Base-by-base conservation (phyloP, 1,140 invertebrate genomes). In the Nasonia vitripennis region DNA sequence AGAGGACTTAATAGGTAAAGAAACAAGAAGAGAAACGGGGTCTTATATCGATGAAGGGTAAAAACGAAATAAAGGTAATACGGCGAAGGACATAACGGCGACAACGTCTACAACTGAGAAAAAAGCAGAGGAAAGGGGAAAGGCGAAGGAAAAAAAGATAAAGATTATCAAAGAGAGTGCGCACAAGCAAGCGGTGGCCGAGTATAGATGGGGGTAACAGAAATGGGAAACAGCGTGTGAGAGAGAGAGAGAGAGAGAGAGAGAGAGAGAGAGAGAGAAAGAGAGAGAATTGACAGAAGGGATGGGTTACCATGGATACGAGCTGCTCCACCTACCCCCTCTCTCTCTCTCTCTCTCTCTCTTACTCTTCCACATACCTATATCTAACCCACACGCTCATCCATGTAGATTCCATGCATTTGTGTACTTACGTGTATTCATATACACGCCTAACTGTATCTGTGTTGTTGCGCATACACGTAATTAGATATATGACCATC, bases 301-400 rank as follows among this genome's bases (percentile, higher is more conserved):
- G 90, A 89, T 89, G 86, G 86, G 92, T 93, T 91, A 84, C 91
- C 89, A 90, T 88, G 91, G 91, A 89, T 91, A 93, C 92, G 89
- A 90, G 90, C 90, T 89, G 88, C 89, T 86, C 48, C 23, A 67
- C 81, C 31, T 77, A n/a, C n/a, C n/a, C n/a, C n/a, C 51, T 75
- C 78, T 77, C 37, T 79, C 51, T 77, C 37, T 79, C 67, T 79
- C 48, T 27, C 41, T 51, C 55, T 74, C 67, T 67, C 45, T 75
- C 79, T 80, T 0, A 0, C 34, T 37, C 34, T 20, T 12, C 73
- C n/a, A 51, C 27, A 70, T 41, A 45, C 6, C 45, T 37, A 68
- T n/a, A 75, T 12, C 37, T 45, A 68, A 78, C 23, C 12, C n/a
- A 67, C 51, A 34, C n/a, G 71, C 41, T 12, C 17, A 51, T 3